Percentiles rank a stretch among this genome's conserved stretches.
Conservation (phyloP, 2,888 invertebrate species). For the Leuctra nigra region DNA sequence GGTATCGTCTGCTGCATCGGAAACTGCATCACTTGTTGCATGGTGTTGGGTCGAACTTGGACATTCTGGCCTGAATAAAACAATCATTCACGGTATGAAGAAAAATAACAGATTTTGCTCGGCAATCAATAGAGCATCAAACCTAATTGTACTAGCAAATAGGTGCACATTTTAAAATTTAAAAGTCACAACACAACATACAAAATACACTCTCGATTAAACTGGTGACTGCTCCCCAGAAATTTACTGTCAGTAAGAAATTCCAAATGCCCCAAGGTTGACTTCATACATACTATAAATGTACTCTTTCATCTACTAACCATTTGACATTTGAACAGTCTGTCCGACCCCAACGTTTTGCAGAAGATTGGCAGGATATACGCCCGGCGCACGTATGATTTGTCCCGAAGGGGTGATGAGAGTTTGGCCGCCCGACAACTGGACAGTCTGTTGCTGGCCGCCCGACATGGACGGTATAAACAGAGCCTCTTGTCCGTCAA, state of each 20-base stretch:
- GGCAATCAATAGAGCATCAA: too few species aligned
- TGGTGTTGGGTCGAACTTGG: conserved; percentile 52
- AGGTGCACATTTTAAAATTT: too few species aligned
- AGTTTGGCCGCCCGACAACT: conserved; percentile 43
- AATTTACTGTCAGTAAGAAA: too few species aligned
- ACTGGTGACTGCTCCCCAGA: too few species aligned
- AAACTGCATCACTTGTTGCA: conserved; percentile 55
- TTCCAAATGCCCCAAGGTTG: too few species aligned
- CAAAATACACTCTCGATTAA: too few species aligned
- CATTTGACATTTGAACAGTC: conserved; percentile 61
- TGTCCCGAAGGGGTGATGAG: conserved; percentile 54
- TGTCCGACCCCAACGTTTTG: conserved; percentile 56
- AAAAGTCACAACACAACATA: too few species aligned
- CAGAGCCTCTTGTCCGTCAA: conserved; percentile 88
- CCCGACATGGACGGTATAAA: conserved; percentile 76
- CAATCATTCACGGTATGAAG: not conserved
- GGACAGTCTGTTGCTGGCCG: conserved; percentile 39
- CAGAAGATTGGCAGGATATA: conserved; percentile 60
- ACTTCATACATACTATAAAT: too few species aligned
- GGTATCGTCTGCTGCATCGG: conserved; percentile 74
- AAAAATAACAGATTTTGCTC: too few species aligned
- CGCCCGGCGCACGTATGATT: conserved; percentile 64
- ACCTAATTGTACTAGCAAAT: too few species aligned
- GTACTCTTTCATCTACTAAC: too few species aligned
- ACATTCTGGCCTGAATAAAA: conserved; percentile 57